phyloP scores from a whole-genome alignment of 2,797 vertebrate species.

The Rhinoraja longicauda region DNA sequence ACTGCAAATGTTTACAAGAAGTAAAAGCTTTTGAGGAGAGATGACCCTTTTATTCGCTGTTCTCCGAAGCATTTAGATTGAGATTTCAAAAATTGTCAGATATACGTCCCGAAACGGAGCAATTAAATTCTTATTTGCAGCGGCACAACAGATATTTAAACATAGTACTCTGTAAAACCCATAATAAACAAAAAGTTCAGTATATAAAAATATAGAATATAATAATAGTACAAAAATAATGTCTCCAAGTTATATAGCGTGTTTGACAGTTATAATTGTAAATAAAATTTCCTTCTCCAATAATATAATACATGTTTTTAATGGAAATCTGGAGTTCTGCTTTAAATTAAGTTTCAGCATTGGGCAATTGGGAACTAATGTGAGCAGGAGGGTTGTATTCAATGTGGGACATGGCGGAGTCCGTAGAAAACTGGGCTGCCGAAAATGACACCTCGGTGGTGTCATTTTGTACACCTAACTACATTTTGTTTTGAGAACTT shows the following conservation, averaged over 20 bases:
- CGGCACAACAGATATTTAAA: too few relatives aligned
- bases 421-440: neutral
- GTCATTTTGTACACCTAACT: slow-evolving; percentile 22
- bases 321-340: neutral
- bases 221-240: too few relatives aligned
- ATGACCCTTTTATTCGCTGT: neutral
- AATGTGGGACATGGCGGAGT: neutral
- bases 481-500: slow-evolving; percentile 32
- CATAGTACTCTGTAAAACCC: too few relatives aligned
- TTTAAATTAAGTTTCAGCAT: neutral
- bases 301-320: neutral
- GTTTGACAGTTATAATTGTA: neutral
- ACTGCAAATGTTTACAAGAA: neutral
- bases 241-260: neutral
- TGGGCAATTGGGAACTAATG: neutral
- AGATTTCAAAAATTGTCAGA: neutral
- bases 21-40: neutral
- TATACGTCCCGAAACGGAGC: too few relatives aligned
- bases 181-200: too few relatives aligned
- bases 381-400: neutral
- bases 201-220: too few relatives aligned
- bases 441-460: neutral
- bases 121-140: too few relatives aligned
- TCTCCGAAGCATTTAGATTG: neutral
- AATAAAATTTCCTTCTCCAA: neutral